Base-by-base conservation (phyloP, 2,888 invertebrate species). In the Eristalinus aeneus region DNA sequence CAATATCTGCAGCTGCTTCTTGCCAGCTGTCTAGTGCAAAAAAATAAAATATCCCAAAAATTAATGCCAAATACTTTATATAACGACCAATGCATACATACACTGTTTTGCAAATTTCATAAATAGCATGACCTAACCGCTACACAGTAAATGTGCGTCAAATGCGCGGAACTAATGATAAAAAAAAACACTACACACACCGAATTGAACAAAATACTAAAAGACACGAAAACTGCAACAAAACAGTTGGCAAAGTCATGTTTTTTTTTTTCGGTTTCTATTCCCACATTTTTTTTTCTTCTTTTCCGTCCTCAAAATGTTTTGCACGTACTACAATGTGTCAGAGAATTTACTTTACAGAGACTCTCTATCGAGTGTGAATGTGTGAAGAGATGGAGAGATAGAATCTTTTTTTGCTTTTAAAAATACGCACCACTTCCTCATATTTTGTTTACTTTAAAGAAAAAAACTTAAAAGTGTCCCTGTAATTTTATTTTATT, bases 71-170 rank as follows among this genome's bases (percentile, higher is more conserved):
- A 16, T 46, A 46, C 6, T 16, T 46, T 46, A 46, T 46, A 46
- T 46, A 46, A 46, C 46, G 16, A 0, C 46, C 46, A 46, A 46
- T 46, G 46, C 46, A 46, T 46, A 46, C 46, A 16, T 46, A 46
- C 46, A 46, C 39, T 5, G 27, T 74, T 74, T 56, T 74, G 20
- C 32, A 63, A 72, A 64, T 32, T 58, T 56, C 32, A 75, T 67
- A 46, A 61, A 76, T 53, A 76, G 68, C 54, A 72, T 78, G 78
- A 78, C 64, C 78, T 78, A 78, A 78, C 65, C 78, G 72, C 78
- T 78, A 61, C 63, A 68, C 68, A 68, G 23, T 68, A 53, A 76
- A 36, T 77, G 36, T 69, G 31, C 60, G 39, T 63, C 69, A 78
- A 71, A 72, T 60, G 65, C 78, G 72, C 78, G 58, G 65, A 60